Evolutionary conservation across 2,113 vertebrate genomes (phyloP), one percentile per base, ranked within the genome.

Genomic region (Epinephelus cyanopodus): DNA sequence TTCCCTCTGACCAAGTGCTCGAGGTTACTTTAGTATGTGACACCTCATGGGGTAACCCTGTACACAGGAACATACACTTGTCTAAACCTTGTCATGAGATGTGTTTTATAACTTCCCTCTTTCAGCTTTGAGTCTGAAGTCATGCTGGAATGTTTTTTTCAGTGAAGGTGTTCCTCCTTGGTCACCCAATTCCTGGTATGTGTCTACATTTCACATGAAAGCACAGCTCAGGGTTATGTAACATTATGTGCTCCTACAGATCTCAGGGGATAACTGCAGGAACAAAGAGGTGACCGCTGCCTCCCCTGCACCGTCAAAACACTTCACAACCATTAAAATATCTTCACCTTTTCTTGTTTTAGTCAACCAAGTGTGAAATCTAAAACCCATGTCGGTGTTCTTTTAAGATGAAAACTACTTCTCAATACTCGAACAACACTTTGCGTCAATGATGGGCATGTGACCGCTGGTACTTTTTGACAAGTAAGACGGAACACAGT

Each of bases 91-190:
- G 66, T 85, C 83, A 76, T 37, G 47, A 62, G 70, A 69, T 3
- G 4, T 2, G 76, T 74, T 81, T 91, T 54, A 19, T 0, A 87
- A 72, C 81, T 75, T 74, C 62, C 57, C 18, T 48, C 2, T 81
- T 77, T 63, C 13, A 7, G 42, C 25, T 64, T 52, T 14, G 1
- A 53, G 62, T 67, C 56, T 85, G 76, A 73, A 29, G 73, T 69
- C 56, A 29, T 0, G 39, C 69, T 47, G 68, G 72, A 87, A 53
- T 39, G 69, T 67, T 78, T 58, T 63, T 18, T 48, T 48, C 13
- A 48, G 50, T 47, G 13, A 19, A 63, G 73, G 67, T 74, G 76
- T 75, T 63, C 54, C 77, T 50, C 21, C 25, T 57, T 14, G 47
- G 39, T 29, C 19, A 3, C 2, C 1, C 3, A 25, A 19, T 64